Evolutionary conservation across 2,113 vertebrate genomes (phyloP), one percentile per base, ranked within the genome.

Genomic region (Amia ocellicauda): DNA sequence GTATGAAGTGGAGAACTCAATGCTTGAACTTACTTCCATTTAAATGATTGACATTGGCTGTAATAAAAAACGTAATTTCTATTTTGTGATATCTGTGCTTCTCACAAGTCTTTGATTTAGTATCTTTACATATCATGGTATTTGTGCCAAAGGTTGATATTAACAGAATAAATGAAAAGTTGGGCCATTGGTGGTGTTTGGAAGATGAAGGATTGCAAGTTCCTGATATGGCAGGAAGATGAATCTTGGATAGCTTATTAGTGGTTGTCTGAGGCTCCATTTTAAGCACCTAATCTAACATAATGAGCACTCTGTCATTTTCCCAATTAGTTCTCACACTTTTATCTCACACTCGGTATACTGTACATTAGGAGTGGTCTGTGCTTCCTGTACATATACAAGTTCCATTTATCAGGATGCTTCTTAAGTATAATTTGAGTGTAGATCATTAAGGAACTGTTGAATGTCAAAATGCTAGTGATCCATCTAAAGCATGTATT

Each of bases 171-270:
- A 36, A 36, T 36, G 5, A 36, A 36, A 11, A 36, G 31, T 36
- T 86, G 75, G 80, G 80, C 80, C 80, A 73, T 60, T 75, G 76
- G 74, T 84, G 83, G 86, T 88, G 86, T 86, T 88, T 86, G 81
- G 79, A 86, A 88, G 86, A 87, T 88, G 85, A 88, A 88, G 88
- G 81, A 86, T 87, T 73, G 74, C 80, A 79, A 79, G 81, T 86
- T 81, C 71, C 74, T 79, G 80, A 86, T 85, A 84, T 86, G 84
- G 80, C 87, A 85, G 83, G 79, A 86, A 85, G 84, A 85, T 82
- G 81, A 85, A 85, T 87, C 81, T 78, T 80, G 69, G 78, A 82
- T 53, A 68, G 73, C 83, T 82, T 88, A 87, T 87, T 86, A 88
- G 81, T 83, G 82, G 78, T 80, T 78, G 80, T 86, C 83, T 84